Percentiles rank a stretch among this genome's conserved stretches.
phyloP scores from a whole-genome alignment of 2,888 invertebrate genomes.

The Brenthis hecate region DNA sequence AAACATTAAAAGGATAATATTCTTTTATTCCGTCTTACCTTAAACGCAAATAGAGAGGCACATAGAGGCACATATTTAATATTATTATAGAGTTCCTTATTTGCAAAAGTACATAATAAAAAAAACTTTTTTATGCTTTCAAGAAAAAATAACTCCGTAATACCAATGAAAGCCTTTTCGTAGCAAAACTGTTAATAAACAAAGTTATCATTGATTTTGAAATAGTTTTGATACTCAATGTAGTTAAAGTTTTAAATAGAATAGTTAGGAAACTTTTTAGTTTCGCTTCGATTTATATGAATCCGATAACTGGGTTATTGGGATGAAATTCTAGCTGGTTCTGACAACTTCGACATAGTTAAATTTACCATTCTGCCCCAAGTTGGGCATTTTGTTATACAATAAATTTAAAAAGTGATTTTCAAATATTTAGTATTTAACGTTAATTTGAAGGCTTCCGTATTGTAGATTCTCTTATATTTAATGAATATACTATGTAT shows the following conservation, averaged over 20 bases:
- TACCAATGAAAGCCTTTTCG: background rate
- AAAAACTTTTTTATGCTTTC: too few relatives aligned
- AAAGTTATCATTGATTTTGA: background rate
- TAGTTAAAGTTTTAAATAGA: conserved; percentile 8
- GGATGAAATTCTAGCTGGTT: conserved; percentile 12
- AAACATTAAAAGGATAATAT: too few relatives aligned
- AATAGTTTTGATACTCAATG: background rate
- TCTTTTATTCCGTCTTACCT: too few relatives aligned
- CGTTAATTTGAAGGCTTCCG: too few relatives aligned
- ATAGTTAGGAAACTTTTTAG: conserved; percentile 4
- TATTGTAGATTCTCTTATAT: too few relatives aligned
- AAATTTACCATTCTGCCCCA: background rate
- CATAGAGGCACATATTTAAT: too few relatives aligned
- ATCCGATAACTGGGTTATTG: conserved; percentile 12
- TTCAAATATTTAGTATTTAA: too few relatives aligned
- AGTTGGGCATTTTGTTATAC: background rate
- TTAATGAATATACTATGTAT: too few relatives aligned
- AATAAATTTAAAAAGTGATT: background rate
- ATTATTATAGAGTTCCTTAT: too few relatives aligned
- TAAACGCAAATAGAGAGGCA: too few relatives aligned
- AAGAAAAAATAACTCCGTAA: too few relatives aligned
- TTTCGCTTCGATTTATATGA: conserved; percentile 24
- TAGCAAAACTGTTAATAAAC: conserved; percentile 5
- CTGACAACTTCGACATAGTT: background rate
- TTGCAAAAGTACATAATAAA: too few relatives aligned